phyloP scores from a whole-genome alignment of 2,113 vertebrate species.

The Rhabdornis inornatus region DNA sequence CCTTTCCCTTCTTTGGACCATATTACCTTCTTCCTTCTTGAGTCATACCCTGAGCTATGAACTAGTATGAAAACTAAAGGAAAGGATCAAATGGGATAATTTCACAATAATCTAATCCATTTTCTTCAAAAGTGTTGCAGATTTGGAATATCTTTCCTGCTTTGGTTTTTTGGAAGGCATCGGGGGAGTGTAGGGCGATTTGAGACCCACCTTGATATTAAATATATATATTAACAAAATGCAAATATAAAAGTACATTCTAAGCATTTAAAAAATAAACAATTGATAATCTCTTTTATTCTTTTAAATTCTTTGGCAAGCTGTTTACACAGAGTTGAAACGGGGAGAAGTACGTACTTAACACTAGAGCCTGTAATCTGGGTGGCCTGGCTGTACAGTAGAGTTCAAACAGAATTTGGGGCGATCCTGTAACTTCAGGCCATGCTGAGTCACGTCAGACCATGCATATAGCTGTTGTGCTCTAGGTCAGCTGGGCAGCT shows the following conservation, averaged over 20 bases:
- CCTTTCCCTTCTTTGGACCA: background rate
- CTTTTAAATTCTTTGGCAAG: background rate
- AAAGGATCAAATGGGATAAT: background rate
- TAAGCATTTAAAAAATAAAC: background rate
- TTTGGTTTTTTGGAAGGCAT: background rate
- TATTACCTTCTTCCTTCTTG: background rate
- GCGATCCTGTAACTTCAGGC: background rate
- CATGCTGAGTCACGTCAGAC: background rate
- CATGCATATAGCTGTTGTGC: background rate
- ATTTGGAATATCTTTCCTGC: background rate
- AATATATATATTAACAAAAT: background rate
- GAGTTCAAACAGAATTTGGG: background rate
- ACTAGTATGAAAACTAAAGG: background rate
- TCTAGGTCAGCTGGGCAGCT: background rate
- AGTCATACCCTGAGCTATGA: background rate
- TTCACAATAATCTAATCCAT: background rate
- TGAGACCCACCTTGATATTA: background rate
- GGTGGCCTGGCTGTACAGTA: background rate
- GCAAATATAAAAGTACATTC: background rate
- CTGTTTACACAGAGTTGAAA: background rate
- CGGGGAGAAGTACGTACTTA: background rate
- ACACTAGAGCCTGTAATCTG: background rate
- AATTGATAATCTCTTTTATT: background rate
- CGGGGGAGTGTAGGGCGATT: fast-evolving
- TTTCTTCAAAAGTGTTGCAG: background rate